These are phyloP conservation scores for Leptothorax acervorum DNA, from an alignment of 2,888 invertebrate species.

Conservation along the genomic window DNA sequence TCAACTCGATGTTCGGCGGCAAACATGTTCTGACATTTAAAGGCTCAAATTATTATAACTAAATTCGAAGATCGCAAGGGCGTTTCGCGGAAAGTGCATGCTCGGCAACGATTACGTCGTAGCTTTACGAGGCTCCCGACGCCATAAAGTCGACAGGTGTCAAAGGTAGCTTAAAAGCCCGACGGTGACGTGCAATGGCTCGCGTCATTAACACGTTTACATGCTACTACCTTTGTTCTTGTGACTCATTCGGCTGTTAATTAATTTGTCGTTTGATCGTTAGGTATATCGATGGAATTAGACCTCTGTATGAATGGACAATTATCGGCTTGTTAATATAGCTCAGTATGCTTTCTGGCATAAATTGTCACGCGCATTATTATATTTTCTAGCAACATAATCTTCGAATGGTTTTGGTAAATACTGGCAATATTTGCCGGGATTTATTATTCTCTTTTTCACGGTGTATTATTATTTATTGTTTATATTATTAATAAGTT, in stretches of 20 bases:
- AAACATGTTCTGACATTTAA: constrained; percentile 23
- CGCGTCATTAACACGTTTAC: constrained; percentile 35
- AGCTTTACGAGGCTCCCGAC: constrained; percentile 27
- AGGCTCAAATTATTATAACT: constrained; percentile 32
- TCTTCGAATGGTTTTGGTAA: not conserved
- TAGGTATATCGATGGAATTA: constrained; percentile 9
- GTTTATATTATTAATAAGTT: constrained; percentile 2
- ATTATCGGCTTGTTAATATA: constrained; percentile 25
- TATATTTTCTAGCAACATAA: not conserved
- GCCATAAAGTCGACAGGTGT: constrained; percentile 47
- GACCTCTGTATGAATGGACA: not conserved
- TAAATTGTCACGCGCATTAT: constrained; percentile 1
- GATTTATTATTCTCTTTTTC: not conserved
- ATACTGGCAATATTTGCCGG: not conserved
- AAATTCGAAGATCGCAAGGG: constrained; percentile 28
- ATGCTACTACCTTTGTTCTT: constrained; percentile 9
- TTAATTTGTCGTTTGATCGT: constrained; percentile 45
- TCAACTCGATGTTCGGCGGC: not conserved
- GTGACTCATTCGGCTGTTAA: constrained; percentile 32
- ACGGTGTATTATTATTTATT: not conserved
- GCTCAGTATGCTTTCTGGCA: not conserved
- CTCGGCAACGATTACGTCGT: constrained; percentile 1
- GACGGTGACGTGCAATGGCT: constrained; percentile 28
- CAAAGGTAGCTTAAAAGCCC: constrained; percentile 36
- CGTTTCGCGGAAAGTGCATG: constrained; percentile 4